phyloP scores from a whole-genome alignment of 2,888 invertebrate genomes.

The Plagodis dolabraria region DNA sequence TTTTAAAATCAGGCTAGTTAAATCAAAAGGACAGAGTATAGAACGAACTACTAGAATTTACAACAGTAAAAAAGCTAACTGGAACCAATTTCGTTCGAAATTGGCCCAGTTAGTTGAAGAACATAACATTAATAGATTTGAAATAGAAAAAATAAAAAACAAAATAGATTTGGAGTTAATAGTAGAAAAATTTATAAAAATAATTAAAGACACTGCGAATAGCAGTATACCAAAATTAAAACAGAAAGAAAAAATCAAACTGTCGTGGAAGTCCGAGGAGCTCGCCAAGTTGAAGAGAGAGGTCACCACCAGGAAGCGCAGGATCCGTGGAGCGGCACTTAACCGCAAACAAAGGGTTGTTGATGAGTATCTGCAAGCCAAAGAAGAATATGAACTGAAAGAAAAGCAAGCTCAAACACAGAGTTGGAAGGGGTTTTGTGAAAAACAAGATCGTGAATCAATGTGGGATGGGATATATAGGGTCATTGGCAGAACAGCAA shows the following conservation, averaged over 20 bases:
- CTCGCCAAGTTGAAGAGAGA: neutral
- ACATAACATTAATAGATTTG: neutral
- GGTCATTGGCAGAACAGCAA: too few relatives aligned
- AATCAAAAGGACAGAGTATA: constrained; percentile 10
- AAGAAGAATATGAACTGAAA: neutral
- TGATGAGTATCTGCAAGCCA: neutral
- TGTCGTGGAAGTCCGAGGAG: neutral
- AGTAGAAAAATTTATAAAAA: too few relatives aligned
- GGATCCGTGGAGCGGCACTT: neutral
- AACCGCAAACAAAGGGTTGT: neutral
- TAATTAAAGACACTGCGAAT: too few relatives aligned
- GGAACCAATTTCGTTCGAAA: neutral
- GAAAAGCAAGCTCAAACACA: neutral
- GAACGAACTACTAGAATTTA: neutral
- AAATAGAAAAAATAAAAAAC: neutral
- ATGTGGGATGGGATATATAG: neutral
- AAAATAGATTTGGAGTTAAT: neutral
- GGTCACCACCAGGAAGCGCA: neutral
- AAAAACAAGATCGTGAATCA: neutral
- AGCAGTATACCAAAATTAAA: too few relatives aligned
- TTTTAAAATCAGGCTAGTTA: constrained; percentile 27
- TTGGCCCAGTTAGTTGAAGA: neutral
- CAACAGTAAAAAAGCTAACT: constrained; percentile 5
- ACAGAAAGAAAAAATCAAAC: neutral
- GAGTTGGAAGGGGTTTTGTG: neutral